Base-by-base conservation (phyloP, 1,140 invertebrate genomes). In the Meloidogyne floridensis region DNA sequence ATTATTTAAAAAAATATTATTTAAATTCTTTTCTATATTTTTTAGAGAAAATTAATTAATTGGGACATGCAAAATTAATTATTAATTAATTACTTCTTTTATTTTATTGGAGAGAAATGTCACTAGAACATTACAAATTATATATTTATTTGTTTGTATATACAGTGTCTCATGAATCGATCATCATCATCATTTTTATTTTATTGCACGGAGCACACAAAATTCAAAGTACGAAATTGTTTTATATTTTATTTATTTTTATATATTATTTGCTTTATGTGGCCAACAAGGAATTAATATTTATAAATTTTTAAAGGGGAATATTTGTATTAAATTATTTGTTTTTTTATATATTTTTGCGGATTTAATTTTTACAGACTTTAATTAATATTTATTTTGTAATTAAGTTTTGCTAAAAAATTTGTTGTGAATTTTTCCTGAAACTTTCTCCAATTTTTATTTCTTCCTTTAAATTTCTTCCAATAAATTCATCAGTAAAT, bases 191-290 rank as follows among this genome's bases (percentile, higher is more conserved):
- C 43, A 15, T 42, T 72, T 51, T 32, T 32, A 32, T 42, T 72
- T 51, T 43, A 77, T n/a, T 51, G 51, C 51, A 18, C 56, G n/a
- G 75, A 77, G 59, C 59, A 65, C n/a, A 65, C n/a, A 65, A 6
- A 65, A 65, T 65, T 65, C 59, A 65, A 65, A 65, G 59, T 65
- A 65, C 59, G 15, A 65, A 65, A 65, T 65, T 65, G 59, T 65
- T 65, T n/a, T 65, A 65, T n/a, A n/a, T 65, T 3, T 11, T 65
- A n/a, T n/a, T 65, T n/a, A n/a, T n/a, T n/a, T 56, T 59, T 59
- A 59, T 59, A 59, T n/a, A 65, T n/a, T 13, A 3, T 59, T 59
- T 59, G 11, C 13, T n/a, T 65, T 65, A n/a, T 65, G 10, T 6
- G 59, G 15, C 59, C 56, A 59, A 59, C 11, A 59, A 15, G 13